phyloP scores from a whole-genome alignment of 1,140 invertebrate species.

The Gryllus bimaculatus region DNA sequence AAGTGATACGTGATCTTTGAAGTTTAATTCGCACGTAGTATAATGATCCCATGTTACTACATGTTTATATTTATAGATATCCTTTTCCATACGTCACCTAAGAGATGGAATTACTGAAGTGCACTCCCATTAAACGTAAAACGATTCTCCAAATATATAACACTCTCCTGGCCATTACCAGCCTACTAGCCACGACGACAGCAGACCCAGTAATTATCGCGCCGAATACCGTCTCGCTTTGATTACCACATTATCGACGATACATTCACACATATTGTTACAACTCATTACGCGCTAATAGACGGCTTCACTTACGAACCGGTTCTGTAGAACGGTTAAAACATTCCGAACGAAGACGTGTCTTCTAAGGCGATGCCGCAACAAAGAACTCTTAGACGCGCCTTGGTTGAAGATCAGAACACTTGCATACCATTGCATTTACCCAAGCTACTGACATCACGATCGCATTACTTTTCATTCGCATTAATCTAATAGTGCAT shows the following conservation, averaged over 20 bases:
- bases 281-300: neutral
- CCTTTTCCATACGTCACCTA: neutral
- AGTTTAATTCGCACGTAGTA: too few relatives aligned
- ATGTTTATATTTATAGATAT: too few relatives aligned
- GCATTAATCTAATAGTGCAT: too few relatives aligned
- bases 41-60: too few relatives aligned
- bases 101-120: neutral
- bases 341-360: neutral
- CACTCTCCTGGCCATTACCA: neutral
- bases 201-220: neutral
- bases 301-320: neutral
- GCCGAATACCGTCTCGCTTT: neutral
- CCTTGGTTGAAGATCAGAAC: too few relatives aligned
- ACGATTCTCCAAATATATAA: neutral
- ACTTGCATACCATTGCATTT: too few relatives aligned
- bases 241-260: neutral
- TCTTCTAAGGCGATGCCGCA: neutral
- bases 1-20: too few relatives aligned
- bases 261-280: constrained; percentile 1
- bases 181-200: neutral
- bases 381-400: neutral
- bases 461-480: too few relatives aligned
- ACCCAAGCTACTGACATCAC: too few relatives aligned
- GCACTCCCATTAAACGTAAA: neutral
- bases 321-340: neutral